Evolutionary conservation across 2,888 invertebrate species (phyloP), one percentile per base, ranked within the genome.

Genomic region (Harpagoxenus sublaevis): DNA sequence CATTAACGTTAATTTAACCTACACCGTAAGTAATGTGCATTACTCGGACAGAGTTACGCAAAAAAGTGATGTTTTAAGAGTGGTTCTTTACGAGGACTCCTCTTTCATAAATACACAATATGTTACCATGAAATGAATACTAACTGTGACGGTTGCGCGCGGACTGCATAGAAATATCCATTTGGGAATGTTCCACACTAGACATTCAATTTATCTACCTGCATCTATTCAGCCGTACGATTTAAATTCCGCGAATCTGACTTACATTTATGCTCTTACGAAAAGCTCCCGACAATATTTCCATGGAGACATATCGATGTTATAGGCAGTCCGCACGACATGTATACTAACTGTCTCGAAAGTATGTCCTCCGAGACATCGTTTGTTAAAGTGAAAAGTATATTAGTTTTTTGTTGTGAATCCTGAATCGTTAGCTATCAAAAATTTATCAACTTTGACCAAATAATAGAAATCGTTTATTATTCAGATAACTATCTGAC

Each of bases 101-200:
- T 62, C 48, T 73, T 62, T 81, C 48, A 60, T 70, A 68, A 79
- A 70, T 71, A 79, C 28, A 28, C 28, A 28, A 48, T 71, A 79
- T 39, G 73, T 81, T 51, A 60, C 28, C 35, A 73, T 51, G 79
- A 81, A 60, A 81, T 81, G 79, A 81, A 81, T 81, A 48, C 73
- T 81, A 62, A 73, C 71, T 35, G 60, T 71, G 71, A 79, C 23
- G 60, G 79, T 79, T 79, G 70, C 57, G 60, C 60, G n/a, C 79
- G 39, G 39, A 28, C 48, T 28, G 73, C 73, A 73, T 73, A 71
- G 60, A 60, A 79, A 79, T 79, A 81, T 81, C 18, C 39, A 81
- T 81, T 79, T 73, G 73, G 12, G 28, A 71, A 81, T 73, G 71
- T 81, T 81, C 73, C 79, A 62, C 79, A 31, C 31, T 79, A 81